Evolutionary conservation across 2,888 invertebrate genomes (phyloP).

Genomic region (Agrotis segetum): DNA sequence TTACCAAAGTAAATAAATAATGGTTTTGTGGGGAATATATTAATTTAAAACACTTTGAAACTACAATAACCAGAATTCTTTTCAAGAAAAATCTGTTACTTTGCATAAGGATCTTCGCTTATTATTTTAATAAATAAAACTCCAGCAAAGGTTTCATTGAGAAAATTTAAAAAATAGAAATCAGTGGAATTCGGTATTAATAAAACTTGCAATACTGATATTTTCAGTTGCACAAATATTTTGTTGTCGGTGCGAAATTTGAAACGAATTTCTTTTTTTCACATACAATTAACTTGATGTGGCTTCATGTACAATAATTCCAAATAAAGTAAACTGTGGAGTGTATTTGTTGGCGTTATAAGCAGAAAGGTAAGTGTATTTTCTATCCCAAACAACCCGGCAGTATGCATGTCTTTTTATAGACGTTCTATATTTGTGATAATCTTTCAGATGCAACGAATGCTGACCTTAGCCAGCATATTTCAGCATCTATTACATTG

Average conservation of each 20-base stretch:
- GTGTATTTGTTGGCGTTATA: background rate
- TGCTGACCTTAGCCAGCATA: conserved; percentile 15
- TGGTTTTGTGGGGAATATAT: background rate
- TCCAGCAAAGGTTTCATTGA: no score
- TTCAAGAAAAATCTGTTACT: background rate
- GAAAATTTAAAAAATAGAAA: no score
- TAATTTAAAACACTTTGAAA: no score
- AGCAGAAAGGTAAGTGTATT: conserved; percentile 43
- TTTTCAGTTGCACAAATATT: conserved; percentile 45
- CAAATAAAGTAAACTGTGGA: conserved; percentile 14
- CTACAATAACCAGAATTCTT: background rate
- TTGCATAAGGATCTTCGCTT: background rate
- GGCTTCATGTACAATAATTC: conserved; percentile 22
- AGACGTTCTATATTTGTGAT: conserved; percentile 52
- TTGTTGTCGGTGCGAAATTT: conserved; percentile 65
- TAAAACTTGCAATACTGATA: conserved; percentile 51
- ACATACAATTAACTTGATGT: conserved; percentile 5
- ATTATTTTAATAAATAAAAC: background rate
- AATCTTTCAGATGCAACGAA: conserved; percentile 30
- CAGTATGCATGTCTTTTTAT: conserved; percentile 53
- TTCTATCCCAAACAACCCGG: conserved; percentile 36
- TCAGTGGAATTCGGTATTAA: background rate
- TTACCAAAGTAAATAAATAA: conserved; percentile 16
- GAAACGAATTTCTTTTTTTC: conserved; percentile 46
- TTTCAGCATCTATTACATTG: conserved; percentile 15